phyloP scores from a whole-genome alignment of 2,888 invertebrate species.

The Oscheius sp. region DNA sequence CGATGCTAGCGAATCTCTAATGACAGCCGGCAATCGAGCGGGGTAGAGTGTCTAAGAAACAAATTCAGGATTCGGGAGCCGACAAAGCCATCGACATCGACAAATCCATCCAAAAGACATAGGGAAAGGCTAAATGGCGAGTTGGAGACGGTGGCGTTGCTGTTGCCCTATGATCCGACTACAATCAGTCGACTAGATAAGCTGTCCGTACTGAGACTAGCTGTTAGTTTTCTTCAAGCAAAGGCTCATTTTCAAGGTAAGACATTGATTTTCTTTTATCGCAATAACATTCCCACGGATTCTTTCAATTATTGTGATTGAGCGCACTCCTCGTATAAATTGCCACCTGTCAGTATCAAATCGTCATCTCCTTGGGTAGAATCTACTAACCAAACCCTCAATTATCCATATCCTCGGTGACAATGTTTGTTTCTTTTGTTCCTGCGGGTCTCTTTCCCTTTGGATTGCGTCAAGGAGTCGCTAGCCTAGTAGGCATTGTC shows the following conservation, averaged over 20 bases:
- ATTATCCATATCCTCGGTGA: neutral
- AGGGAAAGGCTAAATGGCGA: constrained; percentile 98
- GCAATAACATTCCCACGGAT: too few species aligned
- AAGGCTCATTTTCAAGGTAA: constrained; percentile 99
- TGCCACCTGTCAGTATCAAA: constrained; percentile 19
- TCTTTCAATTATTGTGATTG: too few species aligned
- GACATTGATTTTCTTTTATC: neutral
- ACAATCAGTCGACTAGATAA: constrained; percentile 89
- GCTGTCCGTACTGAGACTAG: constrained; percentile 93
- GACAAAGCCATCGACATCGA: constrained; percentile 56
- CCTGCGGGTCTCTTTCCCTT: neutral
- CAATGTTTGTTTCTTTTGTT: neutral
- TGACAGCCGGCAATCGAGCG: constrained; percentile 16
- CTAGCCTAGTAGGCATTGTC: neutral
- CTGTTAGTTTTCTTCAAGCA: constrained; percentile 96
- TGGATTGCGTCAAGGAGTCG: neutral
- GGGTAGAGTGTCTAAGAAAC: too few species aligned
- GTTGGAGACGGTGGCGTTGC: constrained; percentile 88
- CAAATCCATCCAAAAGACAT: constrained; percentile 96
- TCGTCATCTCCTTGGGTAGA: constrained; percentile 2
- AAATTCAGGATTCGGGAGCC: constrained; percentile 66
- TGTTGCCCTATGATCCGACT: constrained; percentile 74
- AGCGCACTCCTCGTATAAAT: too few species aligned
- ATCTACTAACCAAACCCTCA: neutral
- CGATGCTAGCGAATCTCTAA: constrained; percentile 19